Base-by-base conservation (phyloP, 2,113 vertebrate genomes). In the Chaetops frenatus region DNA sequence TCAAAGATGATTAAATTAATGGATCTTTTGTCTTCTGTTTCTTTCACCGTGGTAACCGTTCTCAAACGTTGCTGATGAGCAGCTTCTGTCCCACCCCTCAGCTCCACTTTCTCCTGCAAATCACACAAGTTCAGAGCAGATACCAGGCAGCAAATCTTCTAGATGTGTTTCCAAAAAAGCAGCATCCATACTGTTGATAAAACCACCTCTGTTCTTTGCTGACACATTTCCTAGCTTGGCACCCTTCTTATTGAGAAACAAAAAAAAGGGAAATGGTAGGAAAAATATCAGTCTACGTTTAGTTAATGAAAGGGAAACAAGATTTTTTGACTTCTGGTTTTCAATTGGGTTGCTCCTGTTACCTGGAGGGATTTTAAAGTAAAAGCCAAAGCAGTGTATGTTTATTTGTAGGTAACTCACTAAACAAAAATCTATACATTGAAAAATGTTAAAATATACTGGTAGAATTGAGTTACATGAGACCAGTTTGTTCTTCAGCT, bases 1-100 rank as follows among this genome's bases (percentile, higher is more conserved):
- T 91, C 74, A 83, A 65, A 86, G 69, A 74, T 72, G 6, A 95
- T 83, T 89, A 86, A 94, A 82, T 82, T 85, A 88, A 94, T 81
- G 45, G 65, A 73, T 93, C 67, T 88, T 94, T 79, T 90, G 71
- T 81, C 73, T 78, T 93, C 42, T 53, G 5, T 48, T 88, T 53
- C 74, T 92, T 81, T 95, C 92, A 91, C 69, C 21, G 19, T 92
- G 36, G 40, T 79, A 74, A 88, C 50, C 25, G 8, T 42, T 81
- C 44, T 76, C 64, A 81, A 77, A 61, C 57, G 40, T 45, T 93
- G 67, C 83, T 95, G 85, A 94, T 56, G 90, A 89, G 93, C 50
- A 70, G 31, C 36, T 93, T 36, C 51, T 56, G 66, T 61, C 48
- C 54, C 81, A 96, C 69, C 47, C 54, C 56, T 81, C 10, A 2